phyloP scores from a whole-genome alignment of 2,888 invertebrate genomes.

The Proisotoma minuta region DNA sequence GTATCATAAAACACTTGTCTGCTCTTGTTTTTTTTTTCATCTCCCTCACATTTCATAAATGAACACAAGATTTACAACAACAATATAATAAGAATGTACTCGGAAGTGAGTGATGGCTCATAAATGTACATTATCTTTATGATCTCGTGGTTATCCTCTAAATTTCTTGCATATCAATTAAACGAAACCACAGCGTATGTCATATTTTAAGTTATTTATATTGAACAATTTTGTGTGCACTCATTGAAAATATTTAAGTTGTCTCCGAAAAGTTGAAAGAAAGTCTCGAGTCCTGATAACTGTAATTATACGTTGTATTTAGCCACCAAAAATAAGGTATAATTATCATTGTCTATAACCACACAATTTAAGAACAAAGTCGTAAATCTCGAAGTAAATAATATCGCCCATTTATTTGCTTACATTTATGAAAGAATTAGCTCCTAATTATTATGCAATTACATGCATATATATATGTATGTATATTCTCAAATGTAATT shows the following conservation, averaged over 20 bases:
- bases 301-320: too few relatives aligned
- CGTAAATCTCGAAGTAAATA: slow-evolving; percentile 8
- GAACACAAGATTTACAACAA: slow-evolving; percentile 3
- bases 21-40: not conserved
- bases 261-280: not conserved
- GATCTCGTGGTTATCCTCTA: not conserved
- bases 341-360: slow-evolving; percentile 7
- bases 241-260: not conserved
- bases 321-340: not conserved
- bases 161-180: not conserved
- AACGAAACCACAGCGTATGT: not conserved
- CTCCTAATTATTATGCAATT: too few relatives aligned
- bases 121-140: not conserved
- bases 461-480: too few relatives aligned
- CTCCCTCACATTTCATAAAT: not conserved
- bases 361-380: not conserved
- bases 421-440: too few relatives aligned
- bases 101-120: not conserved
- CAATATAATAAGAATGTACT: not conserved
- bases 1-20: slow-evolving; percentile 1
- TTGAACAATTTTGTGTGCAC: not conserved
- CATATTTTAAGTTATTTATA: too few relatives aligned
- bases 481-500: not conserved
- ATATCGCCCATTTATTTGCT: too few relatives aligned
- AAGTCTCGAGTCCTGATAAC: too few relatives aligned